Evolutionary conservation across 2,113 vertebrate genomes (phyloP).

Genomic region (Phyllostomus discolor): DNA sequence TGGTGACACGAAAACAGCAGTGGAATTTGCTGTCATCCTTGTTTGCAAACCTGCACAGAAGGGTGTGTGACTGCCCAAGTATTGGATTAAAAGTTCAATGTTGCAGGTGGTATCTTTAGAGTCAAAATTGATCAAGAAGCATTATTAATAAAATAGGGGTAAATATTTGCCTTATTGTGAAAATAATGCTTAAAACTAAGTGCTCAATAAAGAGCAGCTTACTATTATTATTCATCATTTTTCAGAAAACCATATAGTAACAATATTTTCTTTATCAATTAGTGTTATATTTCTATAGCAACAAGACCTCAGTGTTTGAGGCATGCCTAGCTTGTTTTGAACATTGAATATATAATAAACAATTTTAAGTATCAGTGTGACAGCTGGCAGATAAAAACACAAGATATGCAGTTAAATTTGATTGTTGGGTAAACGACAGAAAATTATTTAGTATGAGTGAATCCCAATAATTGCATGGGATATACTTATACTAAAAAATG

Average conservation of each 20-base stretch:
- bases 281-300: neutral
- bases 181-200: neutral
- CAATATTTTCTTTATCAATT: neutral
- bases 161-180: neutral
- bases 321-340: neutral
- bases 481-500: neutral
- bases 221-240: neutral
- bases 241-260: neutral
- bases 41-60: neutral
- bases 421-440: neutral
- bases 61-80: too few relatives aligned
- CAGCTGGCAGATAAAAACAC: neutral
- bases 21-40: neutral
- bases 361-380: neutral
- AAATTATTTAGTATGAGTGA: neutral
- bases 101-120: neutral
- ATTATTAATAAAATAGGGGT: neutral
- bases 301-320: neutral
- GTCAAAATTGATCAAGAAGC: neutral
- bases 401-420: neutral
- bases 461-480: neutral
- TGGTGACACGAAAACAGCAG: accelerated
- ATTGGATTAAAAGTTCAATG: neutral
- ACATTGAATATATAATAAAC: neutral
- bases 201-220: neutral